Base-by-base conservation (phyloP, 2,797 vertebrate species). In the Melopsittacus undulatus region DNA sequence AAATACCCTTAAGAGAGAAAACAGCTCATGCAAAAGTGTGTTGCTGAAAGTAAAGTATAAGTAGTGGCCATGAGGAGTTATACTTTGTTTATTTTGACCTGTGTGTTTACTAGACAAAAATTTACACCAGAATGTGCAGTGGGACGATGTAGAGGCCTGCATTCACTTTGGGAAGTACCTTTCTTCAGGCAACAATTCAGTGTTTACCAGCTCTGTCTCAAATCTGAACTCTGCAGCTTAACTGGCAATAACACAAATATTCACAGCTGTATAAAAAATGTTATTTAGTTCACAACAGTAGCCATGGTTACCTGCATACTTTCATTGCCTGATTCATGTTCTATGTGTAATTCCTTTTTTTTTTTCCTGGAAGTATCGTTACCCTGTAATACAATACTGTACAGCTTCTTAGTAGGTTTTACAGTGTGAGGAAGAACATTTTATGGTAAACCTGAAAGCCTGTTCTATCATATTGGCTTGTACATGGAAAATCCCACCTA, bases 251-350 rank as follows among this genome's bases (percentile, higher is more conserved):
- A 90, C 94, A 97, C 95, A 96, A 97, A 97, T 96, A 91, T 96
- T 97, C 97, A 96, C 96, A 98, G 96, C 97, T 97, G 95, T 96
- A 95, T 96, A 96, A 97, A 98, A 97, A 96, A 97, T 98, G 85
- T 98, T 98, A 97, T 95, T 98, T 97, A 95, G 96, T 97, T 97
- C 97, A 96, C 93, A 97, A 97, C 95, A 95, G 98, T 98, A 92
- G 97, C 94, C 97, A 98, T 98, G 98, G 98, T 97, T 98, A 98
- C 98, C 97, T 98, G 92, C 96, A 97, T 98, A 97, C 91, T 98
- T 98, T 97, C 95, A 94, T 97, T 97, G 95, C 96, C 97, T 95
- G 98, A 96, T 97, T 98, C 97, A 92, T 97, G 40, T 40, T 40
- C 40, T 40, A 40, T 40, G 95, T 97, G 95, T 92, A 97, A 96